Percentiles rank a stretch among this genome's conserved stretches.
Evolutionary conservation across 2,797 vertebrate species (phyloP).

Genomic region (Pogonophryne albipinna): DNA sequence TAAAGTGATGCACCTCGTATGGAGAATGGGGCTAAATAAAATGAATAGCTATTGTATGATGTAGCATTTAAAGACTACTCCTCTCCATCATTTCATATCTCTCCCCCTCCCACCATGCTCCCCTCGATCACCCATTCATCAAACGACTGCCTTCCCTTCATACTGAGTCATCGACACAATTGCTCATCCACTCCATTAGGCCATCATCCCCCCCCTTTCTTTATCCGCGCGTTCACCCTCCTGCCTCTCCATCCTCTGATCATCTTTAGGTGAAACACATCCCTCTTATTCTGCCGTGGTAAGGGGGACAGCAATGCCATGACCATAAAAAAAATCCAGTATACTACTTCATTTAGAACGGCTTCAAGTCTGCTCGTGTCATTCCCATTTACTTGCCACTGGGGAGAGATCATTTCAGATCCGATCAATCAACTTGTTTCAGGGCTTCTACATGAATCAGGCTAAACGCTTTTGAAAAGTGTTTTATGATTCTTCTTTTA

Average conservation of each 20-base stretch:
- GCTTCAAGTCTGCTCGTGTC: constrained; percentile 37
- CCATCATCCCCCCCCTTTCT: constrained; percentile 44
- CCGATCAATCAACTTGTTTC: constrained; percentile 59
- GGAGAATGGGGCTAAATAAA: constrained; percentile 55
- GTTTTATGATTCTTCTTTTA: constrained; percentile 13
- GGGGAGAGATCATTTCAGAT: constrained; percentile 54
- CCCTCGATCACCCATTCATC: constrained; percentile 68
- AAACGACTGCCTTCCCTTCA: constrained; percentile 62
- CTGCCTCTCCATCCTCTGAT: constrained; percentile 33
- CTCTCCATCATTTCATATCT: constrained; percentile 55
- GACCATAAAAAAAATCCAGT: constrained; percentile 43
- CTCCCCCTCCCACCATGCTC: constrained; percentile 24
- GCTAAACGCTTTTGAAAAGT: constrained; percentile 14
- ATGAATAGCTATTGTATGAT: constrained; percentile 51
- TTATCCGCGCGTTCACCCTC: constrained; percentile 28
- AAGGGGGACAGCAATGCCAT: constrained; percentile 11
- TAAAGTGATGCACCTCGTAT: constrained; percentile 20
- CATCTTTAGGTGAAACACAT: constrained; percentile 32
- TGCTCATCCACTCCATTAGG: constrained; percentile 77
- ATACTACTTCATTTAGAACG: constrained; percentile 53
- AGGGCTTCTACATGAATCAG: constrained; percentile 45
- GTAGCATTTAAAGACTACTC: constrained; percentile 56
- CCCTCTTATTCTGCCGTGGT: not conserved
- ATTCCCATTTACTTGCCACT: constrained; percentile 47
- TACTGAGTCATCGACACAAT: constrained; percentile 60